Conservation (phyloP, 2,113 vertebrate species). For the Micromys minutus region DNA sequence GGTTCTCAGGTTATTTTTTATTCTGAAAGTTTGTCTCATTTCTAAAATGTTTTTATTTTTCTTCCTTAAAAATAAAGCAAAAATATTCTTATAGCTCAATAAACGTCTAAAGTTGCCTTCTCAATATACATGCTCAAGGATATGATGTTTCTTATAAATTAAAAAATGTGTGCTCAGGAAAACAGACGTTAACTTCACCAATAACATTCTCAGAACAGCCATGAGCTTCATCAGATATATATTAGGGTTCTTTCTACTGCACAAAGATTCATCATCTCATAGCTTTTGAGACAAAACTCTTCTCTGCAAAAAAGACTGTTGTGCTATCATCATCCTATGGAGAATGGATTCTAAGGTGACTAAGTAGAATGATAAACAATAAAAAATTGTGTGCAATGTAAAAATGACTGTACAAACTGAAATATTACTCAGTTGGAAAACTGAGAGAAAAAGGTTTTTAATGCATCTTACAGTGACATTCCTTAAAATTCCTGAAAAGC, state of each 20-base stretch:
- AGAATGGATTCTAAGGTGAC: not conserved
- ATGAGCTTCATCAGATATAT: not conserved
- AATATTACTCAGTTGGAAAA: not conserved
- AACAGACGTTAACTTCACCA: not conserved
- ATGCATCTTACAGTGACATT: not conserved
- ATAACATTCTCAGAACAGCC: not conserved
- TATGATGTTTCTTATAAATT: not conserved
- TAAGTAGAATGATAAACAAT: not conserved
- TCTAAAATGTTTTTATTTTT: not conserved
- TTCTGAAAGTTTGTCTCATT: not conserved
- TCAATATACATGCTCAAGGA: not conserved
- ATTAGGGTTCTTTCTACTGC: not conserved
- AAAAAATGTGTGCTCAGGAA: not conserved
- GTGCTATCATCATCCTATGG: not conserved
- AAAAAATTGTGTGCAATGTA: not conserved
- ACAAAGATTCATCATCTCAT: fast-evolving
- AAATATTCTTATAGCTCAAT: not conserved
- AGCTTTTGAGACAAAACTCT: fast-evolving
- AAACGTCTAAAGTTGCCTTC: not conserved
- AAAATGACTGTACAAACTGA: not conserved
- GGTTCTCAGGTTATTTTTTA: not conserved
- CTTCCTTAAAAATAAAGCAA: not conserved
- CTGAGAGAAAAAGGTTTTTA: not conserved
- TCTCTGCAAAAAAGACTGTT: not conserved
- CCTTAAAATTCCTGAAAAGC: not conserved